These are phyloP conservation scores for Rhyzopertha dominica DNA, from an alignment of 1,140 invertebrate species.

Conservation along the genomic window DNA sequence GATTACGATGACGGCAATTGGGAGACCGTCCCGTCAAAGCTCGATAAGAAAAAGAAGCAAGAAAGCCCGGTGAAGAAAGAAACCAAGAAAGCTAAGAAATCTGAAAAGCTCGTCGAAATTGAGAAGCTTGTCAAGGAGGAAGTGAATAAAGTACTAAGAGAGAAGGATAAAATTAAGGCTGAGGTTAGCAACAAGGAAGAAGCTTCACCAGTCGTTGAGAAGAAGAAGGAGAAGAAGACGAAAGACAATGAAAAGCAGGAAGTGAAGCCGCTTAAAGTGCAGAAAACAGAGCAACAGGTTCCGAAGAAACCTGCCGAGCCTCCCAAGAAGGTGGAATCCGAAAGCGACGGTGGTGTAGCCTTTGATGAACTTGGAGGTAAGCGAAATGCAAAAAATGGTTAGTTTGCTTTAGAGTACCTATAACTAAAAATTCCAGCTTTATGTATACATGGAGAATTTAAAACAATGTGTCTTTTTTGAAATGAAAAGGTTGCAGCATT, in stretches of 20 bases:
- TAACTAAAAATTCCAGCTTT: too few species aligned
- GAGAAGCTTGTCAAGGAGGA: constrained; percentile 51
- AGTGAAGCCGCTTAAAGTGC: constrained; percentile 19
- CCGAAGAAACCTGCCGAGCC: constrained; percentile 31
- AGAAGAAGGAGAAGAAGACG: constrained; percentile 49
- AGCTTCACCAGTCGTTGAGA: constrained; percentile 29
- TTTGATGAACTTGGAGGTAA: constrained; percentile 69
- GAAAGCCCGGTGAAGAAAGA: constrained; percentile 53
- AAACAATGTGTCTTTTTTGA: background rate
- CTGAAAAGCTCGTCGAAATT: constrained; percentile 34
- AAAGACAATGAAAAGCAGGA: constrained; percentile 31
- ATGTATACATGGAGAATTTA: background rate
- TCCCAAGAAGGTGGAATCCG: constrained; percentile 19
- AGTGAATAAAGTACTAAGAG: constrained; percentile 50
- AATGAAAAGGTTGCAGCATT: background rate
- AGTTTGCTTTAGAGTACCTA: background rate
- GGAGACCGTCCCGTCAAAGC: constrained; percentile 65
- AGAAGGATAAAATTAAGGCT: constrained; percentile 39
- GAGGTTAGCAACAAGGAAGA: constrained; percentile 24
- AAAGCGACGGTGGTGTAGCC: constrained; percentile 36
- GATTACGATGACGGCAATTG: constrained; percentile 71
- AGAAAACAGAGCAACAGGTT: constrained; percentile 11
- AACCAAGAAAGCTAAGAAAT: constrained; percentile 47
- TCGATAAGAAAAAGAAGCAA: constrained; percentile 59
- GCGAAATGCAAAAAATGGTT: constrained; percentile 6